Evolutionary conservation across 2,797 vertebrate genomes (phyloP), one percentile per base, ranked within the genome.

Genomic region (Halcyon smyrnensis): DNA sequence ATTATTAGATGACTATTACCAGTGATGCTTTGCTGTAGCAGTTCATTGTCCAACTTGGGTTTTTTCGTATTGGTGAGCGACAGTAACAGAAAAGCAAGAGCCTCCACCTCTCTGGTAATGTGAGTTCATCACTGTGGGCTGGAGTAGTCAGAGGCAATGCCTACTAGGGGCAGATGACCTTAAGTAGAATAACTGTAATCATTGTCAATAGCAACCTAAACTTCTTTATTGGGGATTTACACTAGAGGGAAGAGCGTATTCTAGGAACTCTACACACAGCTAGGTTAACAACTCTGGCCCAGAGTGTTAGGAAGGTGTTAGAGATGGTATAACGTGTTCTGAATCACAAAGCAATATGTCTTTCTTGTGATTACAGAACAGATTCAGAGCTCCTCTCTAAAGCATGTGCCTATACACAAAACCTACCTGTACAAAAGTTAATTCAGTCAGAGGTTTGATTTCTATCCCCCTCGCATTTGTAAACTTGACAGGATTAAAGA

Each of bases 181-280:
- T 32, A 68, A 19, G 0, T 37, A 68, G 74, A 87, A 21, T 74
- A 96, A 91, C 82, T 69, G 87, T 92, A 89, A 53, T 30, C 19
- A 4, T 62, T 94, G 87, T 91, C 62, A 69, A 79, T 79, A 91
- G 87, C 76, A 96, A 94, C 88, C 94, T 95, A 90, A 81, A 80
- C 78, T 97, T 97, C 85, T 93, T 39, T 93, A 77, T 53, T 96
- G 96, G 96, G 94, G 95, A 96, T 96, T 93, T 96, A 96, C 67
- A 95, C 65, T 92, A 88, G 91, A 93, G 87, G 91, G 92, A 96
- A 96, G 95, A 96, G 94, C 76, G 0, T 78, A 83, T 91, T 94
- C 85, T 96, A 93, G 93, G 95, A 94, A 95, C 82, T 93, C 87
- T 88, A 78, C 75, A 39, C 92, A 68, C 67, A 75, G 73, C 77